phyloP scores from a whole-genome alignment of 2,888 invertebrate species.

The Monochamus alternatus region DNA sequence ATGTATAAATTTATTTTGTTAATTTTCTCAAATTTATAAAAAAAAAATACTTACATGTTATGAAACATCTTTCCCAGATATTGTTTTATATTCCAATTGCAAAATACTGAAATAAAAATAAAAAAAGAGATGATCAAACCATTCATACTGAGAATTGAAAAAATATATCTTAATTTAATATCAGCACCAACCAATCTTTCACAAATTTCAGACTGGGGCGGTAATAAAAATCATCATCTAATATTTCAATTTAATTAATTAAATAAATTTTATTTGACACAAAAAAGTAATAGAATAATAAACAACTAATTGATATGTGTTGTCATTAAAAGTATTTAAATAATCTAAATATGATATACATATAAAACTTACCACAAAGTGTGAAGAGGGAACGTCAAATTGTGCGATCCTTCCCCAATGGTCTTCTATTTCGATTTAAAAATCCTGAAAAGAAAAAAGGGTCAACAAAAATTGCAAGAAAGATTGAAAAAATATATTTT shows the following conservation, averaged over 20 bases:
- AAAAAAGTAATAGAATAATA: not conserved
- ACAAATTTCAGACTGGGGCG: conserved; percentile 54
- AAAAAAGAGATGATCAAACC: not conserved
- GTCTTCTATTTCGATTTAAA: not conserved
- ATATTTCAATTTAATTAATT: too few species aligned
- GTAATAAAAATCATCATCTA: conserved; percentile 39
- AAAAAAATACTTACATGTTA: not conserved
- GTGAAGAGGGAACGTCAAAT: too few species aligned
- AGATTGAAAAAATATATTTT: conserved; percentile 14
- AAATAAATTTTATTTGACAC: too few species aligned
- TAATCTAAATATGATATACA: too few species aligned
- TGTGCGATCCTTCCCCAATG: not conserved
- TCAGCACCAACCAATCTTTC: conserved; percentile 47
- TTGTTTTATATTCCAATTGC: not conserved
- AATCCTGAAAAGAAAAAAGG: not conserved
- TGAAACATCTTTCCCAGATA: not conserved
- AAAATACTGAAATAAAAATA: not conserved
- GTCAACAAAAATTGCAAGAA: not conserved
- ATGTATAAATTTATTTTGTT: too few species aligned
- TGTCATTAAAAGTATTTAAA: too few species aligned
- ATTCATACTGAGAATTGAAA: conserved; percentile 14
- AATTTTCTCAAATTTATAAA: too few species aligned
- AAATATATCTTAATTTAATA: not conserved
- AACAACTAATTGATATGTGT: too few species aligned
- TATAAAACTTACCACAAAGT: too few species aligned